phyloP scores from a whole-genome alignment of 2,888 invertebrate genomes.

The Amitus sp. region DNA sequence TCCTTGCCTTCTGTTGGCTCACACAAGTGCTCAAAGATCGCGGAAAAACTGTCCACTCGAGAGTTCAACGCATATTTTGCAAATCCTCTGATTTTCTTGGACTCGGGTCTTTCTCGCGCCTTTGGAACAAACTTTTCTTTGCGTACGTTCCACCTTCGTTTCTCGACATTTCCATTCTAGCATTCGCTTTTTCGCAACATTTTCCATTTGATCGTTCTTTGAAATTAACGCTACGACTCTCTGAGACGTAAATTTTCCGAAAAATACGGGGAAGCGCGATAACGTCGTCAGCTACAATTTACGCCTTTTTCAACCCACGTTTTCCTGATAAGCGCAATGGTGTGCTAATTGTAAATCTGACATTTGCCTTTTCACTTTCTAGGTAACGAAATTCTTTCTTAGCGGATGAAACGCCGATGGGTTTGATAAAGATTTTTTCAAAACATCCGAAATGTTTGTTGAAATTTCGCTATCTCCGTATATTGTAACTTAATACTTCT shows the following conservation, averaged over 20 bases:
- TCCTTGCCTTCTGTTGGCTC: slow-evolving; percentile 31
- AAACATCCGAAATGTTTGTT: no score
- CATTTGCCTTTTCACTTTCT: no score
- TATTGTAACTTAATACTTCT: no score
- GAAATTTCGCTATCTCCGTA: no score
- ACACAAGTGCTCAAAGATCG: slow-evolving; percentile 11
- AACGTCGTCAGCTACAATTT: not conserved
- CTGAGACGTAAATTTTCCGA: not conserved
- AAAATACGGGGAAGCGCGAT: not conserved
- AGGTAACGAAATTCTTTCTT: no score
- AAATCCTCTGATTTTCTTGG: no score
- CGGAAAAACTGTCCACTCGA: not conserved
- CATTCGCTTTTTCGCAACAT: not conserved
- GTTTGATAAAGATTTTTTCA: no score
- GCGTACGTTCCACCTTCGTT: no score
- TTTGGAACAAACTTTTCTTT: no score
- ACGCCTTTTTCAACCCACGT: not conserved
- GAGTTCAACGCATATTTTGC: not conserved
- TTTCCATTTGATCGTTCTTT: not conserved
- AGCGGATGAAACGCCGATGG: no score
- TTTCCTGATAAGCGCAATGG: not conserved
- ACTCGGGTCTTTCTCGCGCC: no score
- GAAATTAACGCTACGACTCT: not conserved
- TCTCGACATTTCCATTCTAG: not conserved
- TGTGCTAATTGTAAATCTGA: not conserved